phyloP scores from a whole-genome alignment of 1,140 invertebrate genomes.

The Cyclina sinensis region DNA sequence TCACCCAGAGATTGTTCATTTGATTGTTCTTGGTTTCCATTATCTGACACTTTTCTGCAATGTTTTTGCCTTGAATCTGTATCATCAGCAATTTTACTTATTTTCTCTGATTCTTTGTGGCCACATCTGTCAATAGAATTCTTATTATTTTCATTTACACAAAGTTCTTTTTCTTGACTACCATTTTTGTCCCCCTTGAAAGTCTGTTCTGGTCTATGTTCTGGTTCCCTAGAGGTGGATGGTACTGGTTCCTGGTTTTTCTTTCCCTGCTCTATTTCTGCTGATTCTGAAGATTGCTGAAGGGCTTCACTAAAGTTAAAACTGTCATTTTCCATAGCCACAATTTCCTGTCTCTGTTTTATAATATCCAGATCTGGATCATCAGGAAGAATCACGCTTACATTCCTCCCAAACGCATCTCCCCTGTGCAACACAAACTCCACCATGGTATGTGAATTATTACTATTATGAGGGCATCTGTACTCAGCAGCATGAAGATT shows the following conservation, averaged over 20 bases:
- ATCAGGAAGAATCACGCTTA: slow-evolving; percentile 38
- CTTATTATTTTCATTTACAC: too few relatives aligned
- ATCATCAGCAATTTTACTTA: not conserved
- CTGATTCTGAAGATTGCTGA: too few relatives aligned
- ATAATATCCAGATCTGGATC: slow-evolving; percentile 19
- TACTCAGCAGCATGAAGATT: slow-evolving; percentile 70
- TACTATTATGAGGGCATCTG: not conserved
- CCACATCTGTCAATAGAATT: too few relatives aligned
- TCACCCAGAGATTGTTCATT: not conserved
- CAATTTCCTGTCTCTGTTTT: slow-evolving; percentile 39
- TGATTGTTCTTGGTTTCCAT: not conserved
- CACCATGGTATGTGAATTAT: not conserved
- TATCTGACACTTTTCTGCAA: not conserved
- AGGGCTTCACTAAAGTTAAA: not conserved
- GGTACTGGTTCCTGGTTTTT: not conserved
- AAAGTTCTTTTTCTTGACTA: not conserved
- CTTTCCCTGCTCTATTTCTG: not conserved
- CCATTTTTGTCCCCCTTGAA: not conserved
- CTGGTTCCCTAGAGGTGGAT: not conserved
- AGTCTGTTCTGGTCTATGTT: too few relatives aligned
- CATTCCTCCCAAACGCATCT: slow-evolving; percentile 62
- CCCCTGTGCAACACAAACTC: slow-evolving; percentile 70
- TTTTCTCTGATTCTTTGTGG: not conserved
- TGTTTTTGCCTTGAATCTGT: not conserved
- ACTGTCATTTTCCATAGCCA: slow-evolving; percentile 27